A percentile compares a stretch with the other conserved stretches of the same genome.
phyloP scores from a whole-genome alignment of 2,888 invertebrate species.

The Artemia sp. region DNA sequence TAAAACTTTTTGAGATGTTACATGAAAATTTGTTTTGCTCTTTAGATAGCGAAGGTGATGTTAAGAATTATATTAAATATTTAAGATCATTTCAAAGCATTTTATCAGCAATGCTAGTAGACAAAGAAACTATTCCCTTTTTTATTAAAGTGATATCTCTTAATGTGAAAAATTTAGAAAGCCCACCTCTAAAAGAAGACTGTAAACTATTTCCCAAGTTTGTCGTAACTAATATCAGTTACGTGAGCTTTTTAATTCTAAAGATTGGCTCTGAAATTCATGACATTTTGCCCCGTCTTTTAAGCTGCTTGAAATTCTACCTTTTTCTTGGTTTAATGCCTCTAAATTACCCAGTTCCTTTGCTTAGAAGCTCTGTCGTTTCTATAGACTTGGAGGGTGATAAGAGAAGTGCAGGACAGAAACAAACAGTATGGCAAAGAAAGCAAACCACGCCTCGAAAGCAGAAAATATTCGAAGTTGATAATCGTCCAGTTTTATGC shows the following conservation, averaged over 20 bases:
- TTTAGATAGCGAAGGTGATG: neutral
- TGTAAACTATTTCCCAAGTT: neutral
- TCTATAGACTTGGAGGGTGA: neutral
- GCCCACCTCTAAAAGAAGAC: neutral
- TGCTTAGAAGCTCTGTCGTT: neutral
- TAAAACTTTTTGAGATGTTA: neutral
- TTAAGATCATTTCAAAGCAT: neutral
- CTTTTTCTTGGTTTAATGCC: neutral
- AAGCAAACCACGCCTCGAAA: neutral
- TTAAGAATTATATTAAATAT: neutral
- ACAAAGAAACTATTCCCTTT: neutral
- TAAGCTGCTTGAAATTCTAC: slow-evolving; percentile 4
- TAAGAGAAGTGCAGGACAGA: neutral
- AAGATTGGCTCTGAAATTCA: neutral
- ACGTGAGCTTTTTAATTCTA: neutral
- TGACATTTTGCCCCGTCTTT: neutral
- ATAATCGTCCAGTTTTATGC: neutral
- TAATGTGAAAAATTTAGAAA: neutral
- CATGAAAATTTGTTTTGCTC: neutral
- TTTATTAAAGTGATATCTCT: neutral
- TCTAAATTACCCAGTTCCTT: neutral
- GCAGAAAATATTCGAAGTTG: neutral
- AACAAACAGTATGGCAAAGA: neutral
- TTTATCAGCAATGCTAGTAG: neutral
- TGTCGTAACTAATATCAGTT: neutral